Evolutionary conservation across 2,888 invertebrate genomes (phyloP).

Genomic region (Chymomyza fuscimana): DNA sequence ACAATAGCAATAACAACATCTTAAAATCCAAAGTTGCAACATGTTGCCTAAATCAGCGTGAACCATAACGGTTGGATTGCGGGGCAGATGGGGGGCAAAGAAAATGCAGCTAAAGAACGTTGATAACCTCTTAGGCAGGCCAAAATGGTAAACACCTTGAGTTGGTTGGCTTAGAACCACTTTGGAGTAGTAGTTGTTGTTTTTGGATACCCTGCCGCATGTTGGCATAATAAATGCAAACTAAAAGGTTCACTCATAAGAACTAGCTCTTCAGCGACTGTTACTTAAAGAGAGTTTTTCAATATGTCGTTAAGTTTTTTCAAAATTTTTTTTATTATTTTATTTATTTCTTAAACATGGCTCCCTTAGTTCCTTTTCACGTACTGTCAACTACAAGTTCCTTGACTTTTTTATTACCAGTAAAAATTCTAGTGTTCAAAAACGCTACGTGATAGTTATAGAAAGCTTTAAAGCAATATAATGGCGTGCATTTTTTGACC

Average conservation of each 20-base stretch:
- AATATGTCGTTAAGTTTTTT: no score
- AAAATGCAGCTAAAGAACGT: not conserved
- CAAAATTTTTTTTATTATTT: no score
- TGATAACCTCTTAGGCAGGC: conserved; percentile 4
- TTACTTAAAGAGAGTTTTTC: no score
- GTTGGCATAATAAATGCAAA: not conserved
- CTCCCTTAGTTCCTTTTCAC: no score
- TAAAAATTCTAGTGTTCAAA: no score
- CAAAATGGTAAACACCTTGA: not conserved
- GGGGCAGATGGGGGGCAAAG: not conserved
- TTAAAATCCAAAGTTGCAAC: not conserved
- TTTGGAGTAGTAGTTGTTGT: not conserved
- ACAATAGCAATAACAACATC: not conserved
- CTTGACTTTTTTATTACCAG: no score
- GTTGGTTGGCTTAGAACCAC: not conserved
- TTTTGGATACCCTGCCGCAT: not conserved
- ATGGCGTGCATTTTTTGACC: no score
- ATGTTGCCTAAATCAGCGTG: conserved; percentile 60
- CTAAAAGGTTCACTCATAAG: not conserved
- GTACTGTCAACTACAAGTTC: no score
- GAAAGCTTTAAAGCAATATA: no score
- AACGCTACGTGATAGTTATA: no score
- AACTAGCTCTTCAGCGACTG: no score
- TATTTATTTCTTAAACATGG: no score
- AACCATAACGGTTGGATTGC: conserved; percentile 53